A percentile compares a stretch with the other conserved stretches of the same genome.
phyloP scores from a whole-genome alignment of 2,797 vertebrate species.

The Epinephelus malabaricus region DNA sequence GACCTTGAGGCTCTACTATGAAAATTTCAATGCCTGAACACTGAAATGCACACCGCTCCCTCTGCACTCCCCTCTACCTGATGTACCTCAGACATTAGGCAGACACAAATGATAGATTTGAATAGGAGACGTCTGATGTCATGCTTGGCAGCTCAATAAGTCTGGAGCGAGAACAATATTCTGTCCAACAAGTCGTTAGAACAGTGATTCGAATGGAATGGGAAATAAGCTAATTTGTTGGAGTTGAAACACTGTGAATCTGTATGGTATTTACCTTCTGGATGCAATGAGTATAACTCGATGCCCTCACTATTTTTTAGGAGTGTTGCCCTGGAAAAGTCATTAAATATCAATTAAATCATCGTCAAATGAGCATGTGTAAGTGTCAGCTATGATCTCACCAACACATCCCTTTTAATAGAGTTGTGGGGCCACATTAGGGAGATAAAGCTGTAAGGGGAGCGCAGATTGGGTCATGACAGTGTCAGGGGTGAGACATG shows the following conservation, averaged over 20 bases:
- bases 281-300: conserved; percentile 32
- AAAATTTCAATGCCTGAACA: conserved; percentile 15
- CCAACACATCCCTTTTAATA: conserved; percentile 57
- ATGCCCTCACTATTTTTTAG: conserved; percentile 39
- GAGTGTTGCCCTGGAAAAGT: conserved; percentile 60
- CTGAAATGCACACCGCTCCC: conserved; percentile 10
- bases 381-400: conserved; percentile 67
- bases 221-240: conserved; percentile 65
- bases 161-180: conserved; percentile 49
- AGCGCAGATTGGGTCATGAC: conserved; percentile 74
- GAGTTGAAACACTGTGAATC: conserved; percentile 51
- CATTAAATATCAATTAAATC: conserved; percentile 71
- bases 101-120: conserved; percentile 55
- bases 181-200: conserved; percentile 50
- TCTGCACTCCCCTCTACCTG: conserved; percentile 4
- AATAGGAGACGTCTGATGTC: conserved; percentile 64
- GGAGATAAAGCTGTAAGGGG: conserved; percentile 81
- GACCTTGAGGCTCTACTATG: conserved; percentile 12
- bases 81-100: conserved; percentile 46
- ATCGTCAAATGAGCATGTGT: conserved; percentile 29
- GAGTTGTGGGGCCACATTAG: conserved; percentile 58
- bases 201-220: conserved; percentile 46
- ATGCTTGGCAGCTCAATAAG: conserved; percentile 61
- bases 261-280: conserved; percentile 50
- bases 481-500: conserved; percentile 82